Conservation (phyloP, 2,113 vertebrate genomes). For the Planiliza haematocheilus region DNA sequence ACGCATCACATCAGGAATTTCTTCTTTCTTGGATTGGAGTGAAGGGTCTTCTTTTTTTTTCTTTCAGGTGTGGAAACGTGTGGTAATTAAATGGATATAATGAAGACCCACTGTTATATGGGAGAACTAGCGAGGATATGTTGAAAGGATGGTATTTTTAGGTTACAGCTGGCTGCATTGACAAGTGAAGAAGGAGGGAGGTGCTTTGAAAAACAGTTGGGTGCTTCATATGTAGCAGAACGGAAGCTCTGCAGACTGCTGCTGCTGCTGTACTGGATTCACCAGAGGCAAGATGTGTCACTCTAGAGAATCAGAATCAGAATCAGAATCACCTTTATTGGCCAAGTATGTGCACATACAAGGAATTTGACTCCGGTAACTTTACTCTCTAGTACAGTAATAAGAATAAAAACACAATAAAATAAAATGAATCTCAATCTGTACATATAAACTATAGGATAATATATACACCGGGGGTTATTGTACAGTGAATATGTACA, state of each 20-base stretch:
- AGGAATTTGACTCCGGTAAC: no score
- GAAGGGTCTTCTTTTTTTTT: background rate
- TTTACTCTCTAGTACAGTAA: no score
- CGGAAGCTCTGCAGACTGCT: conserved; percentile 1
- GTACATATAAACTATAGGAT: no score
- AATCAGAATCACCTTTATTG: no score
- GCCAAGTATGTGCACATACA: no score
- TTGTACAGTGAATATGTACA: no score
- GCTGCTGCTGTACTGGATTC: background rate
- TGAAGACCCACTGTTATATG: background rate
- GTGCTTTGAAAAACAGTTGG: background rate
- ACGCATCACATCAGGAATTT: background rate
- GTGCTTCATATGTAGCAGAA: conserved; percentile 1
- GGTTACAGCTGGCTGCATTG: conserved; percentile 22
- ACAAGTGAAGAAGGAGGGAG: conserved; percentile 23
- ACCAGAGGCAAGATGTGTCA: conserved; percentile 21
- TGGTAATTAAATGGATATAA: conserved; percentile 11
- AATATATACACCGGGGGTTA: no score
- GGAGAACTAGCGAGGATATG: conserved; percentile 4
- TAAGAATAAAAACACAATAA: no score
- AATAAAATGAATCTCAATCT: no score
- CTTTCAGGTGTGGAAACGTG: background rate
- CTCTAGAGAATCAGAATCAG: no score
- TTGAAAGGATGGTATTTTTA: conserved; percentile 42
- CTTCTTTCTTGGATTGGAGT: background rate